Evolutionary conservation across 1,140 invertebrate species (phyloP).

Genomic region (Drosophila simulans): DNA sequence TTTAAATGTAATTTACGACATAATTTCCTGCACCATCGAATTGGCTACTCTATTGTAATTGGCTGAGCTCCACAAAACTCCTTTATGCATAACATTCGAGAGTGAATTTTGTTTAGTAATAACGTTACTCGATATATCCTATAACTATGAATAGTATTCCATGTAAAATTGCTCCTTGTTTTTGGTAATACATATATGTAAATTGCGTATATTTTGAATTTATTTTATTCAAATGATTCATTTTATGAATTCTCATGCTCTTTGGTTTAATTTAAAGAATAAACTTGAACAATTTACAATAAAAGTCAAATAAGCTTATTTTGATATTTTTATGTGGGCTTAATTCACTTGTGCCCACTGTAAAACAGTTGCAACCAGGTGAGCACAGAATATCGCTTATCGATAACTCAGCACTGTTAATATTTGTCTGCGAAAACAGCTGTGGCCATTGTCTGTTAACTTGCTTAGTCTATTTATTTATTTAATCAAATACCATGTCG

Average conservation of each 20-base stretch:
- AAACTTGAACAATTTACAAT: conserved; percentile 55
- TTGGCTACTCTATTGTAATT: conserved; percentile 22
- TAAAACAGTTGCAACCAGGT: neutral
- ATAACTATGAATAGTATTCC: conserved; percentile 52
- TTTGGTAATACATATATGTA: conserved; percentile 42
- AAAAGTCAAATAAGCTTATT: conserved; percentile 25
- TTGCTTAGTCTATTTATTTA: neutral
- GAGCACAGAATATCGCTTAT: neutral
- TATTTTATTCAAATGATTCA: conserved; percentile 46
- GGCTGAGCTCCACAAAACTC: conserved; percentile 37
- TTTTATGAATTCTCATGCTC: conserved; percentile 46
- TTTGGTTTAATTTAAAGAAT: conserved; percentile 64
- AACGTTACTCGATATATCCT: conserved; percentile 48
- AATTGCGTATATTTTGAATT: conserved; percentile 40
- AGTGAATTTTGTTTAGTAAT: conserved; percentile 41
- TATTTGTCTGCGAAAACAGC: conserved; percentile 19
- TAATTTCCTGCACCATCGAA: conserved; percentile 36
- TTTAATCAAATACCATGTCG: conserved; percentile 27
- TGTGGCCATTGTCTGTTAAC: conserved; percentile 15
- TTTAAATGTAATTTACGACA: conserved; percentile 71
- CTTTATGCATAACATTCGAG: conserved; percentile 31
- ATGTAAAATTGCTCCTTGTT: conserved; percentile 51
- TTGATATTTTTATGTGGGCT: neutral
- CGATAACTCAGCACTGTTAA: conserved; percentile 7
- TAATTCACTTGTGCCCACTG: neutral